phyloP scores from a whole-genome alignment of 2,797 vertebrate genomes.

The Nasua narica region DNA sequence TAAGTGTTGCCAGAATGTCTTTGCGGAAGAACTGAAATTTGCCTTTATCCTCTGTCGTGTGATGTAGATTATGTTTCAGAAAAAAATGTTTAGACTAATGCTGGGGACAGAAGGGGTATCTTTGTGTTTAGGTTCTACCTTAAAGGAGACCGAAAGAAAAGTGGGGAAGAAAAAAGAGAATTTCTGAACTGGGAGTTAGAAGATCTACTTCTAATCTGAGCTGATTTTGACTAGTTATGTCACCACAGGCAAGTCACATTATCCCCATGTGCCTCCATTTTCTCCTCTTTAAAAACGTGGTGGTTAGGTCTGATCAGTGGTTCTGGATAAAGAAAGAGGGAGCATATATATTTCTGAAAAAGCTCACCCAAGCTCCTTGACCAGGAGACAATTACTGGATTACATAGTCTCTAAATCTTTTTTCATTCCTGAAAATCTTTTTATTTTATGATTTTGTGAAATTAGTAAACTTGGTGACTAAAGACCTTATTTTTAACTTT shows the following conservation, averaged over 20 bases:
- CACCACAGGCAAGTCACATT: not conserved
- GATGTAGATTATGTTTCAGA: not conserved
- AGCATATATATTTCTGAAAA: not conserved
- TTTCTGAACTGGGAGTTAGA: not conserved
- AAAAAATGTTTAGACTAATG: not conserved
- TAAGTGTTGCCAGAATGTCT: not conserved
- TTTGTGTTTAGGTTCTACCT: constrained; percentile 17
- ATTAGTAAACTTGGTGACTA: not conserved
- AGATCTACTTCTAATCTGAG: not conserved
- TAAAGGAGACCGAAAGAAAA: constrained; percentile 4
- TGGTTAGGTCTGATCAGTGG: not conserved
- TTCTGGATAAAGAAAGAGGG: not conserved
- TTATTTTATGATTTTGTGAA: constrained; percentile 30
- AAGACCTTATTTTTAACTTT: constrained; percentile 27
- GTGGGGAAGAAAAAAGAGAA: constrained; percentile 36
- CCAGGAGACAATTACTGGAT: not conserved
- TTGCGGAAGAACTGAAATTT: constrained; percentile 16
- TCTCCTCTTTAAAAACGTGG: not conserved
- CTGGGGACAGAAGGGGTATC: not conserved
- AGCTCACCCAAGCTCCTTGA: not conserved
- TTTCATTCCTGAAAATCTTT: not conserved
- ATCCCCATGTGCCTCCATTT: not conserved
- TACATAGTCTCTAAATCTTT: not conserved
- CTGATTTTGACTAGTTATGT: not conserved
- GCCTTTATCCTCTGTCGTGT: not conserved